Conservation (phyloP, 2,797 vertebrate species). For the Bovichtus diacanthus region DNA sequence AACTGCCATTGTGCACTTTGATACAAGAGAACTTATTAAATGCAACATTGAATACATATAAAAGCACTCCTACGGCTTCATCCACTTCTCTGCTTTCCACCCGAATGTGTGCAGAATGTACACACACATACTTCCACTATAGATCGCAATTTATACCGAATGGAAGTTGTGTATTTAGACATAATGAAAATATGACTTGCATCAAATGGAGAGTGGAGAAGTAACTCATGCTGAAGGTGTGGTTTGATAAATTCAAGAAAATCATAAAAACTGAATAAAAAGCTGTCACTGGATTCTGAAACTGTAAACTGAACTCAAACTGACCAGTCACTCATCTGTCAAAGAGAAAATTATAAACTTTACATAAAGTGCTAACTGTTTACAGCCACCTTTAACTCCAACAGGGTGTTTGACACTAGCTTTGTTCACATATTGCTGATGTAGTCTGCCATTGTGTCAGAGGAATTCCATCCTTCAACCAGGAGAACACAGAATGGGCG, state of each 20-base stretch:
- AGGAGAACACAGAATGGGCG: conserved; percentile 83
- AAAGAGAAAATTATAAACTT: neutral
- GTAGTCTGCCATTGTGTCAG: conserved; percentile 90
- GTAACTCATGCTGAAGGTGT: neutral
- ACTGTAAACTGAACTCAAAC: neutral
- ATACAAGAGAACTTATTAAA: neutral
- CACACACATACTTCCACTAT: neutral
- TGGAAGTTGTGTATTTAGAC: neutral
- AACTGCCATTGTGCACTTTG: neutral
- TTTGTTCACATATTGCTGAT: conserved; percentile 71
- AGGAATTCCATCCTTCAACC: conserved; percentile 86
- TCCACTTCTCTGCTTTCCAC: neutral
- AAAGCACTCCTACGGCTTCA: neutral
- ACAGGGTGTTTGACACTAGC: neutral
- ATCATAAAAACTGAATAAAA: neutral
- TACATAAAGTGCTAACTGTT: neutral
- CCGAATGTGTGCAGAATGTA: neutral
- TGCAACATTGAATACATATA: neutral
- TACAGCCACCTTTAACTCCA: neutral
- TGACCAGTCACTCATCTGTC: neutral
- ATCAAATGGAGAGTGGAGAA: neutral
- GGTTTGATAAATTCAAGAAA: neutral
- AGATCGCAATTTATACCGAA: neutral
- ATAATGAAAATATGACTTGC: neutral
- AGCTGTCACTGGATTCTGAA: neutral